Evolutionary conservation across 2,888 invertebrate species (phyloP).

Genomic region (Nowickia ferox): DNA sequence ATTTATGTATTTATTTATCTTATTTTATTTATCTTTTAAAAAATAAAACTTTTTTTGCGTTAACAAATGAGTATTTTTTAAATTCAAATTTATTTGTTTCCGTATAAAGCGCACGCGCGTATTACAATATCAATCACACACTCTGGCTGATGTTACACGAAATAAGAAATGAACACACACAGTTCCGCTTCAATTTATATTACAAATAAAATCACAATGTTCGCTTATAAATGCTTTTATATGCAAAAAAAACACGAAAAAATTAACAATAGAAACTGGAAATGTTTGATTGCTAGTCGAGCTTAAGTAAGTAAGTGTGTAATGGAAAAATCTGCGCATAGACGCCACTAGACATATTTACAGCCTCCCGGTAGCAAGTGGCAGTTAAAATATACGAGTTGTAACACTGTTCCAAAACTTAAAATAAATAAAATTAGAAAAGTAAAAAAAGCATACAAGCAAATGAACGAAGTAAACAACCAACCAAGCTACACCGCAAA

Average conservation of each 20-base stretch:
- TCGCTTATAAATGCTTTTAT: slow-evolving; percentile 62
- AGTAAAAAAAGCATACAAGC: background rate
- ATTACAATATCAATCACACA: slow-evolving; percentile 33
- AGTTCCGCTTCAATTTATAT: slow-evolving; percentile 63
- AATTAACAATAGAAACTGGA: background rate
- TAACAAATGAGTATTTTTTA: too few relatives aligned
- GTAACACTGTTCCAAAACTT: background rate
- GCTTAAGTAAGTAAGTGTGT: slow-evolving; percentile 25
- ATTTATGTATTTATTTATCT: slow-evolving; percentile 1
- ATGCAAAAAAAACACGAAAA: slow-evolving; percentile 38
- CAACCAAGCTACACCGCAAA: background rate
- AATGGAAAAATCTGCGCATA: slow-evolving; percentile 45
- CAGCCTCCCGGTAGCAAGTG: slow-evolving; percentile 52
- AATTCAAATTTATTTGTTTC: slow-evolving; percentile 44
- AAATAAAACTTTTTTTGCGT: background rate
- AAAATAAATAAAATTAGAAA: slow-evolving; percentile 15
- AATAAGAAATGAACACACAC: slow-evolving; percentile 39
- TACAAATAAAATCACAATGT: slow-evolving; percentile 61
- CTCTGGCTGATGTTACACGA: slow-evolving; percentile 32
- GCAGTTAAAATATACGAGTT: background rate
- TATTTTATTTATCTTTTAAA: background rate
- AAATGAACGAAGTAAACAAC: slow-evolving; percentile 17
- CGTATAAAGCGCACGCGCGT: slow-evolving; percentile 60
- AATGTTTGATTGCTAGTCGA: slow-evolving; percentile 18
- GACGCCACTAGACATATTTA: slow-evolving; percentile 43